These are phyloP conservation scores for Cheumatopsyche charites DNA, from an alignment of 1,140 invertebrate genomes.

Conservation along the genomic window DNA sequence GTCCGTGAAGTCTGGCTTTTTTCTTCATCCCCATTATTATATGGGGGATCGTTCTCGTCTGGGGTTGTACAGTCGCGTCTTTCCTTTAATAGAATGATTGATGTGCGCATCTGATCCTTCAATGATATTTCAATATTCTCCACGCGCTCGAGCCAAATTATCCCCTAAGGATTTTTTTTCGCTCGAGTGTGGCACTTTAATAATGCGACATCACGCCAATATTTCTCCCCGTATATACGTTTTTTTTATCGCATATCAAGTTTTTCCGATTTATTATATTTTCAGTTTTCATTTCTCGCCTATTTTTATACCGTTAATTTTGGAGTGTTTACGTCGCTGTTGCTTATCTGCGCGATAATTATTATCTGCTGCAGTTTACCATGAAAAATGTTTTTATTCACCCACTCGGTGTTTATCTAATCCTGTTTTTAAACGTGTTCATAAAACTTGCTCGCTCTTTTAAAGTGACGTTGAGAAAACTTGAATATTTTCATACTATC, in stretches of 20 bases:
- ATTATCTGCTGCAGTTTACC: too few species aligned
- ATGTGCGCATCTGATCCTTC: not conserved
- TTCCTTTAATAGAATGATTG: constrained; percentile 20
- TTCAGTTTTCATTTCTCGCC: not conserved
- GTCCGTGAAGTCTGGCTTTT: constrained; percentile 11
- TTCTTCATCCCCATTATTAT: not conserved
- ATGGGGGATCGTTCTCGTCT: not conserved
- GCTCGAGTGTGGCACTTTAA: not conserved
- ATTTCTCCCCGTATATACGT: not conserved
- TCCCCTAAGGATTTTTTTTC: not conserved
- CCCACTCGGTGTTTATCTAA: too few species aligned
- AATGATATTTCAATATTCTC: constrained; percentile 22
- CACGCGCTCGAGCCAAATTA: not conserved
- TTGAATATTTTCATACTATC: not conserved
- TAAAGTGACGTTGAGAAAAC: too few species aligned
- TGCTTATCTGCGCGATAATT: too few species aligned
- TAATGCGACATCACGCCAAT: not conserved
- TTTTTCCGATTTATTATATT: not conserved
- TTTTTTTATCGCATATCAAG: not conserved
- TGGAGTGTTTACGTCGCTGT: too few species aligned
- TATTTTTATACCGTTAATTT: not conserved
- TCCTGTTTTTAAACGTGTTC: too few species aligned
- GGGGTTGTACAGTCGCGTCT: not conserved
- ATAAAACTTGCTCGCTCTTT: too few species aligned
- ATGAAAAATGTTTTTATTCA: too few species aligned